Base-by-base conservation (phyloP, 2,113 vertebrate species). In the Myodes glareolus region DNA sequence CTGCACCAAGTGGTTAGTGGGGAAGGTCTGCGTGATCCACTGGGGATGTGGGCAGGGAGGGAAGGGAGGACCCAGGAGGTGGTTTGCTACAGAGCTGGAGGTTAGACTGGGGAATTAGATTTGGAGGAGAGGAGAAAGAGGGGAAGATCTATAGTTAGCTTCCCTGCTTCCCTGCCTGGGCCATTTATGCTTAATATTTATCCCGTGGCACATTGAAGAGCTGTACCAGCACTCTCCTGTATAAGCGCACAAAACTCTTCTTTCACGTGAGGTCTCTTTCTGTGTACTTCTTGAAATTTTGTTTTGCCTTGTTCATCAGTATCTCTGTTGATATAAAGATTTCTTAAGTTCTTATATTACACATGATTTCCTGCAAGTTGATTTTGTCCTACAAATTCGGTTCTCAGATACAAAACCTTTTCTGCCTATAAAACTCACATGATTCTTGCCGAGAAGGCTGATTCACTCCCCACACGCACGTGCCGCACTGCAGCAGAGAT, bases 401-500 rank as follows among this genome's bases (percentile, higher is more conserved):
- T 84, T 84, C 29, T 84, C 36, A 84, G 1, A 9, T 25, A 63
- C 55, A 29, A 39, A 77, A 42, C 42, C n/a, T 10, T 63, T 84
- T 3, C n/a, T 63, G 3, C 13, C 13, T 42, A 63, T 84, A 63
- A 42, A 17, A 10, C 13, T 39, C 58, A 42, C 58, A 84, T 63
- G n/a, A 42, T 42, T 63, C 58, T 84, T 29, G 1, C n/a, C 10
- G n/a, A 85, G 11, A 65, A 31, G 42, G 3, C 58, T 25, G 39
- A 58, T 78, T 39, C 42, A 17, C 21, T 78, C 4, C 31, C 3
- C 3, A 16, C 1, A 23, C n/a, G 8, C 7, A 0, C 4, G 10
- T n/a, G 27, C 58, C 25, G 14, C 1, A 31, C 11, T 29, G 8
- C 36, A 10, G 0, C 58, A 23, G 29, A 55, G 50, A 11, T 2